phyloP scores from a whole-genome alignment of 2,888 invertebrate species.

The Eristalis tenax region DNA sequence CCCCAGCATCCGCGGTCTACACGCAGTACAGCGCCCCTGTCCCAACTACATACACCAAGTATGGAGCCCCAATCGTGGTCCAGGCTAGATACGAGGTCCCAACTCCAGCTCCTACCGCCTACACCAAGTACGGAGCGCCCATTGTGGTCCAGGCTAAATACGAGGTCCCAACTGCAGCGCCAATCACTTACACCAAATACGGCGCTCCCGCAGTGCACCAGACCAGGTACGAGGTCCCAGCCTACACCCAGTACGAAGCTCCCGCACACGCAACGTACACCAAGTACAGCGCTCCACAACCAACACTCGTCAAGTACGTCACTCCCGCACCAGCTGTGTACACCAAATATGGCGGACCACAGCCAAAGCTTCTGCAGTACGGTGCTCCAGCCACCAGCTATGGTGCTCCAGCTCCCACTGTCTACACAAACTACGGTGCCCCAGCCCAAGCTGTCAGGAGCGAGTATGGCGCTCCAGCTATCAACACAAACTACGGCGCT shows the following conservation, averaged over 20 bases:
- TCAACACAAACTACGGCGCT: conserved; percentile 51
- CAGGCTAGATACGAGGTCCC: not conserved
- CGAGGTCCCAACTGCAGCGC: not conserved
- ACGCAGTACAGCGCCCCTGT: not conserved
- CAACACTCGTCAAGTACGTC: not conserved
- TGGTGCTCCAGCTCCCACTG: not conserved
- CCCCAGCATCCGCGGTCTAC: not conserved
- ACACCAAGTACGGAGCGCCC: not conserved
- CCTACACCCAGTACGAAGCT: not conserved
- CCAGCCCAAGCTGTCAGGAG: conserved; percentile 73
- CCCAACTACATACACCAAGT: conserved; percentile 1
- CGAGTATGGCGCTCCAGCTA: conserved; percentile 75
- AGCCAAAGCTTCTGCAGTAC: not conserved
- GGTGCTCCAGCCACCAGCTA: conserved; percentile 2
- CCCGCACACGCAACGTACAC: not conserved
- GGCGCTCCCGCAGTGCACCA: not conserved
- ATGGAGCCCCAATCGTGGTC: not conserved
- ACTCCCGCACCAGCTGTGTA: conserved; percentile 53
- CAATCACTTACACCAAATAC: conserved; percentile 2
- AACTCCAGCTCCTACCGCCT: not conserved
- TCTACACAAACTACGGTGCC: conserved; percentile 70
- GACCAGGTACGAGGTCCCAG: not conserved
- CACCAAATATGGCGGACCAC: conserved; percentile 44
- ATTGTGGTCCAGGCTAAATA: not conserved
- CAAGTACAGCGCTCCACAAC: not conserved